These are phyloP conservation scores for Heliconius hortense DNA, from an alignment of 2,888 invertebrate genomes.

Conservation along the genomic window DNA sequence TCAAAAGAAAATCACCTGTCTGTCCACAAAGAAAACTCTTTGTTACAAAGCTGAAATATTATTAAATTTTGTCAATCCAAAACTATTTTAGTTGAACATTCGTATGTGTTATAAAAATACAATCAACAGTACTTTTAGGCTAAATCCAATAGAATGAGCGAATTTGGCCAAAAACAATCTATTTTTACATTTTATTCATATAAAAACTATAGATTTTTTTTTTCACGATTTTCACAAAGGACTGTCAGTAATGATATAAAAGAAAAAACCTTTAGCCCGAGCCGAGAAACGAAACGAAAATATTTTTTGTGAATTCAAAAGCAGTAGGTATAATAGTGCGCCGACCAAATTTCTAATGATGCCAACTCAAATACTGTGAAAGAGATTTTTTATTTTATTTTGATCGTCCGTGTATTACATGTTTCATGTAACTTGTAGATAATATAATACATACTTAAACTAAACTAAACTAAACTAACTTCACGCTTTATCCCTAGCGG, in stretches of 20 bases:
- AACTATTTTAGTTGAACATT: neutral
- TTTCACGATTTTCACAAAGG: neutral
- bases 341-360: constrained; percentile 43
- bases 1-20: neutral
- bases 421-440: neutral
- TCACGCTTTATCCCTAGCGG: too few species aligned
- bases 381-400: constrained; percentile 36
- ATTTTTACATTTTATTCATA: constrained; percentile 4
- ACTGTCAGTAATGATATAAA: constrained; percentile 34
- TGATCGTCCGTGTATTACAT: constrained; percentile 32
- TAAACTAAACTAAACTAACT: too few species aligned
- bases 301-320: constrained; percentile 39
- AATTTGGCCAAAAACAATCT: neutral
- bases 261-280: constrained; percentile 36
- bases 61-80: constrained; percentile 5
- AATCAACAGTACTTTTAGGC: neutral
- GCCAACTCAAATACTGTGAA: constrained; percentile 33
- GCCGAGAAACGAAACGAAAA: constrained; percentile 28
- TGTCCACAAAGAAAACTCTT: neutral
- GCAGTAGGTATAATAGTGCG: constrained; percentile 33
- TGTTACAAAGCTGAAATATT: neutral
- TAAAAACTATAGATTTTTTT: neutral
- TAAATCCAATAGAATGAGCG: neutral
- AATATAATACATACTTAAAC: neutral
- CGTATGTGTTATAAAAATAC: neutral